phyloP scores from a whole-genome alignment of 2,113 vertebrate species.

The Oreocharis arfaki region DNA sequence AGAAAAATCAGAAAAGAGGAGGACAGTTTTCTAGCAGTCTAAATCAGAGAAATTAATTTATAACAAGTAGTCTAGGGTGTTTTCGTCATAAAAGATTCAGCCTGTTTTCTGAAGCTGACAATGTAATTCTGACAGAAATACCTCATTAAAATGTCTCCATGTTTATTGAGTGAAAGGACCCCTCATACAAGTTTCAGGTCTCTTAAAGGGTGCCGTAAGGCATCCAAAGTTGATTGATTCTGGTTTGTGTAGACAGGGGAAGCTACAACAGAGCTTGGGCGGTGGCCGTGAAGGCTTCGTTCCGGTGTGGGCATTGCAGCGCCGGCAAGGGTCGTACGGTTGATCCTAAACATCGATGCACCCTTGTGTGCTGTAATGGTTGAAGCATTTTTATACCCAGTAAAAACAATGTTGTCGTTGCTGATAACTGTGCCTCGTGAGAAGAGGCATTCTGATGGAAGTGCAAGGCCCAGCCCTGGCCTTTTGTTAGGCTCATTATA shows the following conservation, averaged over 20 bases:
- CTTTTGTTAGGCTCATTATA: background rate
- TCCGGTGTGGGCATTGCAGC: fast-evolving
- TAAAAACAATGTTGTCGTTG: background rate
- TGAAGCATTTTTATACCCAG: background rate
- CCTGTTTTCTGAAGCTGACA: background rate
- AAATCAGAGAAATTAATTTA: background rate
- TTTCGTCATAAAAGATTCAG: background rate
- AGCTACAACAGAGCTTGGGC: fast-evolving
- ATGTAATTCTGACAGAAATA: background rate
- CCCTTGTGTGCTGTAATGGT: fast-evolving
- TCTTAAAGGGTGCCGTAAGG: background rate
- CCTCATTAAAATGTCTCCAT: background rate
- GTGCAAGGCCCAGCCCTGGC: background rate
- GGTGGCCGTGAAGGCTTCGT: fast-evolving
- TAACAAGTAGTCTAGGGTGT: background rate
- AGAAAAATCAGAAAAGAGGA: background rate
- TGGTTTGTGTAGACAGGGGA: background rate
- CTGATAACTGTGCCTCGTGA: background rate
- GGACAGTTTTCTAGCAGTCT: background rate
- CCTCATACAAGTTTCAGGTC: background rate
- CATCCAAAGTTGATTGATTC: background rate
- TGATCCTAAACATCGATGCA: fast-evolving
- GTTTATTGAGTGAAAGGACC: fast-evolving
- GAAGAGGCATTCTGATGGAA: background rate
- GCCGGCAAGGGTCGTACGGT: fast-evolving